Base-by-base conservation (phyloP, 2,888 invertebrate species). In the Drosophila picticornis region DNA sequence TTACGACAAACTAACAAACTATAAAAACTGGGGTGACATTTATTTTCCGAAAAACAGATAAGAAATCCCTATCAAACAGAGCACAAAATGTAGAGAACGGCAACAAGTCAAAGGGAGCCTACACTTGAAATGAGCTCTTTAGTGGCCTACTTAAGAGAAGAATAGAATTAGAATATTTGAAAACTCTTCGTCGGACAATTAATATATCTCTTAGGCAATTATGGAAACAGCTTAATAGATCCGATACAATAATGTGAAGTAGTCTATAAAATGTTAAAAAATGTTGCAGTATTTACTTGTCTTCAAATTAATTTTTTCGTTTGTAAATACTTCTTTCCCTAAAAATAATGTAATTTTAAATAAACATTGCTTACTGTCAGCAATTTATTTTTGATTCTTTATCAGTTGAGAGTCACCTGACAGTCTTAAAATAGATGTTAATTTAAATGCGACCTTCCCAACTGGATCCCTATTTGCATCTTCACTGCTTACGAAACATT, bases 381-480 rank as follows among this genome's bases (percentile, higher is more conserved):
- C 16, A 31, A 27, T 48, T 38, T 5, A 7, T 16, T 29, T 70
- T 34, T 16, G 31, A 56, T 43, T 71, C 25, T 11, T 38, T 63
- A 56, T 52, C 32, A 36, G 46, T 52, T 27, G 62, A 51, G 53
- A 57, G 51, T 55, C 43, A 32, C 19, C 53, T 51, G 72, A 31
- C 46, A 52, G 48, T 38, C 65, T 32, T 62, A 64, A 74, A 73
- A 74, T 74, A 56, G 36, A 75, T 70, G 58, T 59, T 74, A 69
- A 78, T 77, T 78, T 64, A 56, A 78, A 73, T 63, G 36, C 50
- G 55, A 58, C 50, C n/a, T 29, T 29, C n/a, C 36, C 29, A 22
- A 16, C 38, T 48, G 29, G 55, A 63, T 19, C 29, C 51, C 34
- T 55, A 27, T 61, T 76, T 38, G 51, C 61, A 25, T 56, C 13